Base-by-base conservation (phyloP, 2,797 vertebrate genomes). In the Rousettus madagascariensis region DNA sequence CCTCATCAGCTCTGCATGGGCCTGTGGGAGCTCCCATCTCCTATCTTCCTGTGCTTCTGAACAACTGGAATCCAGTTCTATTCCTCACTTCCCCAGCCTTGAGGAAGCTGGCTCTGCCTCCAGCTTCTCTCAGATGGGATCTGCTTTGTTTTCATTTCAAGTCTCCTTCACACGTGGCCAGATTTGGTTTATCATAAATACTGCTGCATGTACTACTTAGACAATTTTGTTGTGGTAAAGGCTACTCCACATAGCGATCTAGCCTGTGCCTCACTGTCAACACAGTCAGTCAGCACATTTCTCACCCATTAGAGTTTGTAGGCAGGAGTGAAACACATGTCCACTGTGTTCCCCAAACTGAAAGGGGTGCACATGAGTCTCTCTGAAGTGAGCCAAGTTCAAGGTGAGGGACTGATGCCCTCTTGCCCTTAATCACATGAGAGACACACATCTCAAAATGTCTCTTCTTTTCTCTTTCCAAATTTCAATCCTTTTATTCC, bases 391-490 rank as follows among this genome's bases (percentile, higher is more conserved):
- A n/a, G 3, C 12, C 19, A 13, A 49, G 36, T 53, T 84, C 1
- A 10, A 65, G 8, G 72, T 71, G 16, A 51, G 65, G 17, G 20
- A 69, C 0, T 5, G 28, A 65, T 77, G 38, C 2, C 3, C 4
- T 17, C 9, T 11, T 4, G 2, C 15, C 26, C 24, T 69, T n/a
- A 28, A 49, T 85, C 46, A 77, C 8, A 19, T 8, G 3, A n/a
- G 38, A 68, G 3, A n/a, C 43, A 59, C 13, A 22, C 1, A 26
- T 68, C 78, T 72, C 17, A 84, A 59, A 69, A 85, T 8, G 30
- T 26, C n/a, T 53, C 41, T 59, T 85, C 26, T 95, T 85, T 87
- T 65, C 55, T 94, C 46, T n/a, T 84, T 92, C 33, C 59, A 80
- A 49, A 38, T 33, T 63, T 24, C 30, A 38, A 13, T 36, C 24